Conservation (phyloP, 2,797 vertebrate genomes). For the Tapera naevia region DNA sequence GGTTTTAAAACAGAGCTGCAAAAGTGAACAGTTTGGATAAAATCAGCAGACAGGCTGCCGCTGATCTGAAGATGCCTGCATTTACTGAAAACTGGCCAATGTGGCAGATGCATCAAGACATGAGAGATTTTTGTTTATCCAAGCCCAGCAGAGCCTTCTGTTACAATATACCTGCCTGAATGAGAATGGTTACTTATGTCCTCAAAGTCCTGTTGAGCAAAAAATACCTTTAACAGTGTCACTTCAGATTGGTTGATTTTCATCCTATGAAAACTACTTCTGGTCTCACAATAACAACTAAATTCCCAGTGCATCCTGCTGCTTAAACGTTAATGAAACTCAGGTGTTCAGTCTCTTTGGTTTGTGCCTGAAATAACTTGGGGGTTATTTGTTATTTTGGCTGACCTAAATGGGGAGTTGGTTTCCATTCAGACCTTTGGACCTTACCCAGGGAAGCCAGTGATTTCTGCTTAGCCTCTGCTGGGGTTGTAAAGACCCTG, state of each 20-base stretch:
- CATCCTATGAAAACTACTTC: neutral
- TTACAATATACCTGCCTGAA: slow-evolving; percentile 20
- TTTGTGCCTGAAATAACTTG: neutral
- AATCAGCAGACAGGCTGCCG: neutral
- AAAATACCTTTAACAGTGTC: neutral
- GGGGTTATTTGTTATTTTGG: neutral
- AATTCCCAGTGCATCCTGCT: neutral
- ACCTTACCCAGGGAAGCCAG: neutral
- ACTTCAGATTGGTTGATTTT: neutral
- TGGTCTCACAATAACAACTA: neutral
- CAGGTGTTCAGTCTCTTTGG: neutral
- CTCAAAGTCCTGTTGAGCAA: neutral
- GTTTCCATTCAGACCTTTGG: neutral
- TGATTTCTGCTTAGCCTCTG: neutral
- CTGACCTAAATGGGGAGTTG: neutral
- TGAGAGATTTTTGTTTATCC: slow-evolving; percentile 51
- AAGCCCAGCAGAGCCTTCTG: slow-evolving; percentile 65
- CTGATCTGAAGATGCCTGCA: neutral
- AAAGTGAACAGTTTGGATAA: neutral
- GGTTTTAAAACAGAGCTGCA: neutral
- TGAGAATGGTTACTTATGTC: neutral
- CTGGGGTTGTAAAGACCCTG: neutral
- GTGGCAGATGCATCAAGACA: slow-evolving; percentile 37
- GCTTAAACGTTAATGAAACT: neutral
- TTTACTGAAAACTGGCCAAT: slow-evolving; percentile 48